Conservation (phyloP, 2,888 invertebrate species). For the Nemoura dubitans region DNA sequence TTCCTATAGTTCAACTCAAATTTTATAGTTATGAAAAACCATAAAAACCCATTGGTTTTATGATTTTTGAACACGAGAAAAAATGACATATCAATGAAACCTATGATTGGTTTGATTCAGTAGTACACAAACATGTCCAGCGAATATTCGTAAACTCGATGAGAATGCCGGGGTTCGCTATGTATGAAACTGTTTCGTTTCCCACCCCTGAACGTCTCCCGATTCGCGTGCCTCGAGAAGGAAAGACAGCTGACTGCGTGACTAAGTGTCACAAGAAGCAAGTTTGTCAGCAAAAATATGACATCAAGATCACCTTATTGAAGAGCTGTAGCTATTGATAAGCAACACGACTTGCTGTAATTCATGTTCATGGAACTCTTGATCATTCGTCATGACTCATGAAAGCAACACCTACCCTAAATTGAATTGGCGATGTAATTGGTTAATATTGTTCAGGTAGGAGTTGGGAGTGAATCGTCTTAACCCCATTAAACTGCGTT, state of each 20-base stretch:
- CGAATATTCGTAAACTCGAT: not conserved
- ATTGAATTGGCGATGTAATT: no score
- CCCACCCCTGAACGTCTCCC: not conserved
- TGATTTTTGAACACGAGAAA: not conserved
- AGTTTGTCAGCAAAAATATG: not conserved
- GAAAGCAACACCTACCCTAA: no score
- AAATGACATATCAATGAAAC: not conserved
- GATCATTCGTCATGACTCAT: no score
- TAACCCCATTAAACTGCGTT: no score
- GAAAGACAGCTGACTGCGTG: not conserved
- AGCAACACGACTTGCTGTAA: not conserved
- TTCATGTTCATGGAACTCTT: not conserved
- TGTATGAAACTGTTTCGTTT: not conserved
- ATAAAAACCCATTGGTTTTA: not conserved
- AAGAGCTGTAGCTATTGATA: constrained; percentile 3
- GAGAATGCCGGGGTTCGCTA: not conserved
- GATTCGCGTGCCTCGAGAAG: not conserved
- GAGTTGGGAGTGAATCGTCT: no score
- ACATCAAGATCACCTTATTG: not conserved
- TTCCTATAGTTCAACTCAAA: not conserved
- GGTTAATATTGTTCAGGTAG: no score
- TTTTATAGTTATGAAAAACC: not conserved
- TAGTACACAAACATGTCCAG: not conserved
- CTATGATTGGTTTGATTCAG: not conserved
- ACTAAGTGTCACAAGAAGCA: not conserved